Conservation (phyloP, 2,113 vertebrate genomes). For the Sphyrna mokarran region DNA sequence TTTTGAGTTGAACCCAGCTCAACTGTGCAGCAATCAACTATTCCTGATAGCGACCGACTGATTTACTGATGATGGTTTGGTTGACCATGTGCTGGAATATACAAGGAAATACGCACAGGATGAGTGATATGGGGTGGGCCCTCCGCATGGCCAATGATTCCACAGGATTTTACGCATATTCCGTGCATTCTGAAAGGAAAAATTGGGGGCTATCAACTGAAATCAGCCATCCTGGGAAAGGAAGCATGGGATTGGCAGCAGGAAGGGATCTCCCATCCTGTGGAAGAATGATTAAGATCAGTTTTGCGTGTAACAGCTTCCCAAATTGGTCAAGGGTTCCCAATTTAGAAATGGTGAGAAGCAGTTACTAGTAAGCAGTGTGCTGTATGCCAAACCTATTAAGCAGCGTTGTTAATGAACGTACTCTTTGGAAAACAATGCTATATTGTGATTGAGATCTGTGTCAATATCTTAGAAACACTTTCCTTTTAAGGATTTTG, state of each 20-base stretch:
- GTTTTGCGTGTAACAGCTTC: conserved; percentile 50
- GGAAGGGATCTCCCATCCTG: conserved; percentile 72
- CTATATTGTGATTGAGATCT: neutral
- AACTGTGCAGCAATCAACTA: conserved; percentile 40
- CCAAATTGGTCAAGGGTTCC: conserved; percentile 46
- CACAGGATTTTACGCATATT: conserved; percentile 37
- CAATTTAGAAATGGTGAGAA: conserved; percentile 26
- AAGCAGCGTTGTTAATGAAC: neutral
- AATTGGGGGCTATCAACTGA: conserved; percentile 51
- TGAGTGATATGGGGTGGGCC: conserved; percentile 47
- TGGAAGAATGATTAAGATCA: conserved; percentile 62
- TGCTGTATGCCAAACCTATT: neutral
- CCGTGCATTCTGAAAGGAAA: conserved; percentile 47
- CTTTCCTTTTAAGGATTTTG: neutral
- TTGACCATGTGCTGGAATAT: conserved; percentile 40
- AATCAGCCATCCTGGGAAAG: conserved; percentile 67
- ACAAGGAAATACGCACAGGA: conserved; percentile 70
- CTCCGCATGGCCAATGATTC: conserved; percentile 46
- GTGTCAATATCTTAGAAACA: neutral
- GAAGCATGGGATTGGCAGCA: conserved; percentile 55
- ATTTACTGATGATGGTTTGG: conserved; percentile 41
- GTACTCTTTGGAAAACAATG: neutral
- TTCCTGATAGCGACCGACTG: conserved; percentile 45
- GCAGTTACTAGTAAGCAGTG: neutral
- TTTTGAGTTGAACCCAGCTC: conserved; percentile 28